Evolutionary conservation across 2,113 vertebrate genomes (phyloP).

Genomic region (Cervus canadensis): DNA sequence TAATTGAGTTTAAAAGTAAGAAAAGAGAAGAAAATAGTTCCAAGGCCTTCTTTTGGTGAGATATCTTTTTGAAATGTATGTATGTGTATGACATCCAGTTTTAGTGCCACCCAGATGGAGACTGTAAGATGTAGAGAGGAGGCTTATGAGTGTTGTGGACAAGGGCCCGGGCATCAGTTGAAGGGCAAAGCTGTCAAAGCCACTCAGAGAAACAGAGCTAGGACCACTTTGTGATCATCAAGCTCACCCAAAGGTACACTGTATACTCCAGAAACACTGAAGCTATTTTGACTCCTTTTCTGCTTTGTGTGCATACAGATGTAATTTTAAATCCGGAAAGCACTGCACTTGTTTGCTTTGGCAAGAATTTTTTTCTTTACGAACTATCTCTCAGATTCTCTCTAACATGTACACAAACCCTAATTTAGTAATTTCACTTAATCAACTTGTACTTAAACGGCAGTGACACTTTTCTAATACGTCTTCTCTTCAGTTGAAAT

Average conservation of each 20-base stretch:
- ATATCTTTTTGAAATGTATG: constrained; percentile 38
- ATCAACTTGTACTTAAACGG: not conserved
- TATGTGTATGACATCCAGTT: not conserved
- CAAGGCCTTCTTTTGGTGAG: constrained; percentile 62
- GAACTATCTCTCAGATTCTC: not conserved
- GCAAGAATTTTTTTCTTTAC: not conserved
- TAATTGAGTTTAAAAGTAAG: constrained; percentile 72
- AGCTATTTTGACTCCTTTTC: not conserved
- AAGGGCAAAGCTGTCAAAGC: not conserved
- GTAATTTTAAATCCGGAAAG: not conserved
- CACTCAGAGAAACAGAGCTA: not conserved
- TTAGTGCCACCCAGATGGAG: not conserved
- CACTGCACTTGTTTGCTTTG: not conserved
- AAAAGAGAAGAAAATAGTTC: constrained; percentile 28
- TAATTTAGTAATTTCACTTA: not conserved
- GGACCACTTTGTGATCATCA: not conserved
- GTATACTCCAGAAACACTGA: not conserved
- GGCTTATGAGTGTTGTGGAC: not conserved
- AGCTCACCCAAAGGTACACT: not conserved
- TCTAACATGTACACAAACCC: not conserved
- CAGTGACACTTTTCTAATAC: not conserved
- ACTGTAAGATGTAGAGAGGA: not conserved
- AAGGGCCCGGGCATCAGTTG: not conserved
- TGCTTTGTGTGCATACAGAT: not conserved
- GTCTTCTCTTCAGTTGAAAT: not conserved